These are phyloP conservation scores for Aphelinus certus DNA, from an alignment of 1,140 invertebrate species.

Conservation along the genomic window DNA sequence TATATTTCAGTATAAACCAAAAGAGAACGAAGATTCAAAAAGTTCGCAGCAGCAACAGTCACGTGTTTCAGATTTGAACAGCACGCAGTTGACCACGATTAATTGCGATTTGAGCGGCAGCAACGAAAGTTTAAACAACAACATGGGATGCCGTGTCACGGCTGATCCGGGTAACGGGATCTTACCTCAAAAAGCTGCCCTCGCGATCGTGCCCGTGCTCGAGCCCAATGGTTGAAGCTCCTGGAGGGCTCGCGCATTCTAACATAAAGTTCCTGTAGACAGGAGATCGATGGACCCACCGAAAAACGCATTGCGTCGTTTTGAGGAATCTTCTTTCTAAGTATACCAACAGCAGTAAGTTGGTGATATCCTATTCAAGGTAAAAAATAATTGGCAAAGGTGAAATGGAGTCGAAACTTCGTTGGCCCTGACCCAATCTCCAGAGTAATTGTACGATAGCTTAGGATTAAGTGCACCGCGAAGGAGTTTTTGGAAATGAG, in stretches of 20 bases:
- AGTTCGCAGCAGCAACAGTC: conserved; percentile 35
- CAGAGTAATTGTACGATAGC: conserved; percentile 12
- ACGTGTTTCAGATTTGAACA: conserved; percentile 37
- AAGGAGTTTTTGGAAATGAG: neutral
- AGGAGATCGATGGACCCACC: conserved; percentile 13
- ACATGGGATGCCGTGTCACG: conserved; percentile 47
- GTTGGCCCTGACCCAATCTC: conserved; percentile 17
- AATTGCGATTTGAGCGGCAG: conserved; percentile 57
- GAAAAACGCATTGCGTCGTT: conserved; percentile 7
- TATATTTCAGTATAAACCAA: conserved; percentile 52
- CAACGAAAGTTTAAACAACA: conserved; percentile 60
- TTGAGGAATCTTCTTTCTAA: neutral
- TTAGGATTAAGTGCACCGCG: neutral
- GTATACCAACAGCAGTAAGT: neutral
- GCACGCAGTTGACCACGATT: conserved; percentile 57
- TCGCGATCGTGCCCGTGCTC: conserved; percentile 53
- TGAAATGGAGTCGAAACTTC: neutral
- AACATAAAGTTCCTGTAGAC: conserved; percentile 16
- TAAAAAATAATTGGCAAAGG: neutral
- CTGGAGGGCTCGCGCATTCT: neutral
- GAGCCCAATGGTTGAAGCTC: conserved; percentile 60
- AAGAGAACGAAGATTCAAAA: conserved; percentile 42
- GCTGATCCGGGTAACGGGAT: conserved; percentile 35
- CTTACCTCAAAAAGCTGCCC: conserved; percentile 48
- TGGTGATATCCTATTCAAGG: conserved; percentile 20